Conservation (phyloP, 2,888 invertebrate species). For the Leucoptera coffeella region DNA sequence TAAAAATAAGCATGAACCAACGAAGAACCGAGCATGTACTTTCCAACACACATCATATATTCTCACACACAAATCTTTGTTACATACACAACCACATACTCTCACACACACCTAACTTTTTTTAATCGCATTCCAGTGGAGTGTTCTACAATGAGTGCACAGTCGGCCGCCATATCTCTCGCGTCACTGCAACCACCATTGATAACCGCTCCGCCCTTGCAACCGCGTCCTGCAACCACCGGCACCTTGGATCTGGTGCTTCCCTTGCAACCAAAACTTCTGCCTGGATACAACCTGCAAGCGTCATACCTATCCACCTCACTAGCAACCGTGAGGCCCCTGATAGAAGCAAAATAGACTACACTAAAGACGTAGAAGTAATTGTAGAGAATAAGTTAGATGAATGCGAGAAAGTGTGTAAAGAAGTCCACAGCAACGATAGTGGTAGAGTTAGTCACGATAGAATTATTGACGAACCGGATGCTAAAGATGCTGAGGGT, state of each 20-base stretch:
- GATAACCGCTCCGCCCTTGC: slow-evolving; percentile 54
- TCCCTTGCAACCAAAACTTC: slow-evolving; percentile 65
- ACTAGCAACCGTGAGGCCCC: slow-evolving; percentile 44
- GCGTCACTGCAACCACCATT: slow-evolving; percentile 48
- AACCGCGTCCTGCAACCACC: slow-evolving; percentile 65
- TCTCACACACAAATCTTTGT: background rate
- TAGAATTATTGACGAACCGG: no score
- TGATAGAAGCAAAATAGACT: slow-evolving; percentile 11
- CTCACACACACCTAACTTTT: slow-evolving; percentile 1
- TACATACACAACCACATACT: slow-evolving; percentile 3
- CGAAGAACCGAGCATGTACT: no score
- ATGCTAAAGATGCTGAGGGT: no score
- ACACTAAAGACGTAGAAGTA: slow-evolving; percentile 26
- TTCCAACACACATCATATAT: background rate
- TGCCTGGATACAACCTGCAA: slow-evolving; percentile 51
- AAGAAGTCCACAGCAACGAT: background rate
- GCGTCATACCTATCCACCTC: slow-evolving; percentile 43
- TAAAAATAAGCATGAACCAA: no score
- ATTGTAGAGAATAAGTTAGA: slow-evolving; percentile 34
- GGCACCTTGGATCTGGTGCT: slow-evolving; percentile 63
- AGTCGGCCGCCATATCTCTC: slow-evolving; percentile 38
- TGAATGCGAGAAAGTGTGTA: slow-evolving; percentile 13
- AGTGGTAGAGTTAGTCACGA: background rate
- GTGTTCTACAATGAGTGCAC: slow-evolving; percentile 42
- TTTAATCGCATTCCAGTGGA: slow-evolving; percentile 52